Conservation (phyloP, 2,113 vertebrate species). For the Crotalus horridus region DNA sequence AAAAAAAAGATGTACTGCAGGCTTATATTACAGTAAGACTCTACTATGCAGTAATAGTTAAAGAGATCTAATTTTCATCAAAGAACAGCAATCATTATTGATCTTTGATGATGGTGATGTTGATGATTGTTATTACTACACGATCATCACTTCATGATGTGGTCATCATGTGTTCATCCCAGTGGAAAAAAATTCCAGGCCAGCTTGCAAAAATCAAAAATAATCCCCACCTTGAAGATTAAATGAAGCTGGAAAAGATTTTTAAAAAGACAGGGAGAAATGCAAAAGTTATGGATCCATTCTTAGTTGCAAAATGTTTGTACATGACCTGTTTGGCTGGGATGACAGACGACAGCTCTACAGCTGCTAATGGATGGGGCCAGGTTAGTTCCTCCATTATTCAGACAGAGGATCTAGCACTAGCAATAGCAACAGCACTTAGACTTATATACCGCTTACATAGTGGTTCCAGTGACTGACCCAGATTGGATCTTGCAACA, state of each 20-base stretch:
- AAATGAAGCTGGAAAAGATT: not conserved
- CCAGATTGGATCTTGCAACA: not conserved
- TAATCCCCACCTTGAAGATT: not conserved
- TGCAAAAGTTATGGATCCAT: not conserved
- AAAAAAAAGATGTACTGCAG: not conserved
- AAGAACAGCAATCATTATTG: not conserved
- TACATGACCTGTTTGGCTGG: not conserved
- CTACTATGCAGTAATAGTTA: not conserved
- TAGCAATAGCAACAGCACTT: not conserved
- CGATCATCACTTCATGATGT: no score
- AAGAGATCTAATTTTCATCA: not conserved
- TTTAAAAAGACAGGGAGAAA: no score
- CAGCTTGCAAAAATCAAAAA: not conserved
- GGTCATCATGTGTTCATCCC: not conserved
- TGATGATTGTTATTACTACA: not conserved
- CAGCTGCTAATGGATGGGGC: not conserved
- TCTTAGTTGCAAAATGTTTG: not conserved
- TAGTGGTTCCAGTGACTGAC: not conserved
- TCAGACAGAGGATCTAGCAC: not conserved
- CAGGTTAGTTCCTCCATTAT: not conserved
- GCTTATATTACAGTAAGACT: not conserved
- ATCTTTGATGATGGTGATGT: not conserved
- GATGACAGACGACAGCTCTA: not conserved
- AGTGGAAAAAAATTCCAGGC: not conserved
- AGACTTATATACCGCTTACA: not conserved